A percentile compares a stretch with the other conserved stretches of the same genome.
phyloP scores from a whole-genome alignment of 2,113 vertebrate species.

The Corydoras maculifer region DNA sequence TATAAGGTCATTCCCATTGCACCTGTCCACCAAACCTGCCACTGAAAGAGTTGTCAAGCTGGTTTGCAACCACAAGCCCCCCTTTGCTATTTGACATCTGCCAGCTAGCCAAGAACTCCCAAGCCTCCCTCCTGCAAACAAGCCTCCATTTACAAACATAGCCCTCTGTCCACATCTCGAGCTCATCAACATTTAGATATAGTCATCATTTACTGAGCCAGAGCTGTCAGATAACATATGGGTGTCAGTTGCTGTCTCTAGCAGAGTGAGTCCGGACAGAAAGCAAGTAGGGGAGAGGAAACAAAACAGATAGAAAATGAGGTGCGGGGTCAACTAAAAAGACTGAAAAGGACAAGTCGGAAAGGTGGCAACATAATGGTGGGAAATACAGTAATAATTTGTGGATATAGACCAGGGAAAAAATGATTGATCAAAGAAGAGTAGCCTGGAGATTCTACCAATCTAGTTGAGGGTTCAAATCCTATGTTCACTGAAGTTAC shows the following conservation, averaged over 20 bases:
- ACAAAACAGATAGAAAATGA: slow-evolving; percentile 1
- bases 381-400: neutral
- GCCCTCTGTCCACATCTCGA: slow-evolving; percentile 70
- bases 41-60: slow-evolving; percentile 64
- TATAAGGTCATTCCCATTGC: slow-evolving; percentile 45
- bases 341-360: too few relatives aligned
- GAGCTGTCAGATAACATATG: slow-evolving; percentile 83
- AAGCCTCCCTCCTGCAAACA: slow-evolving; percentile 40
- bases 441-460: slow-evolving; percentile 76
- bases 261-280: slow-evolving; percentile 30
- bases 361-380: too few relatives aligned
- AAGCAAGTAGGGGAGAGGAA: slow-evolving; percentile 22
- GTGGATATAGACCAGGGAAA: slow-evolving; percentile 23
- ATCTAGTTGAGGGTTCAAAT: too few relatives aligned
- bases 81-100: slow-evolving; percentile 90
- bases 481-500: too few relatives aligned
- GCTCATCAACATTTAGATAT: slow-evolving; percentile 98
- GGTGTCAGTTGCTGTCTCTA: slow-evolving; percentile 46
- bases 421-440: slow-evolving; percentile 70
- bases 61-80: slow-evolving; percentile 41
- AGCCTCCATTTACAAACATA: slow-evolving; percentile 41
- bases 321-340: slow-evolving; percentile 33
- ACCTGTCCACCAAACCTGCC: slow-evolving; percentile 45
- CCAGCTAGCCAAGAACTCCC: slow-evolving; percentile 63
- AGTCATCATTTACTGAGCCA: slow-evolving; percentile 91